phyloP scores from a whole-genome alignment of 2,888 invertebrate species.

The Brenthis hecate region DNA sequence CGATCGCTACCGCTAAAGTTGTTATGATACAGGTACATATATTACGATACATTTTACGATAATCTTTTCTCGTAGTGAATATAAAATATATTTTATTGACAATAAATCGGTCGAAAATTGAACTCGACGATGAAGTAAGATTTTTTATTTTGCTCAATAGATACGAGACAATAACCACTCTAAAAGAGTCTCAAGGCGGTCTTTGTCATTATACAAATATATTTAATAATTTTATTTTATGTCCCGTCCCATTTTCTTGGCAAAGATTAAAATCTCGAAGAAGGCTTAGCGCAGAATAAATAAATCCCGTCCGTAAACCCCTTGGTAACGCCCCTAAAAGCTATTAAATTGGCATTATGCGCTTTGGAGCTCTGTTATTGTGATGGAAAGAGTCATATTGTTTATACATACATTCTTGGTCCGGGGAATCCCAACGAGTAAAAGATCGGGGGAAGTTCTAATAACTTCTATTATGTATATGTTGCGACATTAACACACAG shows the following conservation, averaged over 20 bases:
- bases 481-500: no score
- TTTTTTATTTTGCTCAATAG: no score
- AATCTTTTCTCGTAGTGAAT: no score
- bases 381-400: conserved; percentile 5
- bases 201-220: not conserved
- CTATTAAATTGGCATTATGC: conserved; percentile 26
- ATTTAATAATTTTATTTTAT: conserved; percentile 2
- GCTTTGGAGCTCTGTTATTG: conserved; percentile 1
- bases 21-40: no score
- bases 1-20: no score
- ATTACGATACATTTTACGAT: no score
- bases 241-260: not conserved
- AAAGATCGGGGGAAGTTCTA: not conserved
- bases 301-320: conserved; percentile 11
- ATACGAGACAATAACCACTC: no score
- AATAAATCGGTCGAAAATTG: no score
- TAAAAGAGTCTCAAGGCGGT: not conserved
- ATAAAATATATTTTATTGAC: no score
- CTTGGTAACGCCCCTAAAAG: conserved; percentile 14
- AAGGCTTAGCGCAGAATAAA: conserved; percentile 23
- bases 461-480: not conserved
- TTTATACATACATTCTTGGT: conserved; percentile 1
- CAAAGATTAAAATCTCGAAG: conserved; percentile 22
- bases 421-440: not conserved
- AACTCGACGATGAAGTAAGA: no score